These are phyloP conservation scores for Accipiter virgatus DNA, from an alignment of 2,113 vertebrate species.

Conservation along the genomic window DNA sequence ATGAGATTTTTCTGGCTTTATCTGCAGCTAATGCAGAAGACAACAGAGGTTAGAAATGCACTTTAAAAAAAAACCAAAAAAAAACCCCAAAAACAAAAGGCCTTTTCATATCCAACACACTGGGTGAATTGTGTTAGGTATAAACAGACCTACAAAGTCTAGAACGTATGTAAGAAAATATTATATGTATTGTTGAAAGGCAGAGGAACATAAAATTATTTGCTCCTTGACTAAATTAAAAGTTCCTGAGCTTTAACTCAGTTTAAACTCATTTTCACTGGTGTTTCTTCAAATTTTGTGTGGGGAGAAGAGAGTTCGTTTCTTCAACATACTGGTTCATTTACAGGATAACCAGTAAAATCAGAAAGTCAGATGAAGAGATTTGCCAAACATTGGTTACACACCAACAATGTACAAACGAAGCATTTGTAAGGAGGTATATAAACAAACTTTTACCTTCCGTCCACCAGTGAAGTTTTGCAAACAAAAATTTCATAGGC, in stretches of 20 bases:
- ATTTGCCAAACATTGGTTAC: neutral
- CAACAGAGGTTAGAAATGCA: conserved; percentile 18
- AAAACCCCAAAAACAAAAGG: neutral
- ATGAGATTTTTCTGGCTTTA: conserved; percentile 42
- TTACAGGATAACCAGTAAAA: neutral
- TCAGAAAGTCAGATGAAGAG: neutral
- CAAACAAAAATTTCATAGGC: neutral
- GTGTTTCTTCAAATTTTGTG: neutral
- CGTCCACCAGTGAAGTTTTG: neutral
- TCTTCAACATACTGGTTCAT: neutral
- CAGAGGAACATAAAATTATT: neutral
- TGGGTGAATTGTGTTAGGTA: conserved; percentile 8
- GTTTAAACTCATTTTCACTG: neutral
- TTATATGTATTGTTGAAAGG: neutral
- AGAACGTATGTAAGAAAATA: neutral
- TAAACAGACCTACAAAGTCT: neutral
- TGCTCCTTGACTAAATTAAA: neutral
- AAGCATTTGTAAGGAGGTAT: neutral
- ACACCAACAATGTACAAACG: neutral
- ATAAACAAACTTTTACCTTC: neutral
- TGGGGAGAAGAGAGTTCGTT: neutral
- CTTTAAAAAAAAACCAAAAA: neutral
- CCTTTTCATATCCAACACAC: conserved; percentile 8
- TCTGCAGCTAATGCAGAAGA: neutral
- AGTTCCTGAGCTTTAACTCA: neutral